These are phyloP conservation scores for Macrosiphum euphorbiae DNA, from an alignment of 2,888 invertebrate species.

Conservation along the genomic window DNA sequence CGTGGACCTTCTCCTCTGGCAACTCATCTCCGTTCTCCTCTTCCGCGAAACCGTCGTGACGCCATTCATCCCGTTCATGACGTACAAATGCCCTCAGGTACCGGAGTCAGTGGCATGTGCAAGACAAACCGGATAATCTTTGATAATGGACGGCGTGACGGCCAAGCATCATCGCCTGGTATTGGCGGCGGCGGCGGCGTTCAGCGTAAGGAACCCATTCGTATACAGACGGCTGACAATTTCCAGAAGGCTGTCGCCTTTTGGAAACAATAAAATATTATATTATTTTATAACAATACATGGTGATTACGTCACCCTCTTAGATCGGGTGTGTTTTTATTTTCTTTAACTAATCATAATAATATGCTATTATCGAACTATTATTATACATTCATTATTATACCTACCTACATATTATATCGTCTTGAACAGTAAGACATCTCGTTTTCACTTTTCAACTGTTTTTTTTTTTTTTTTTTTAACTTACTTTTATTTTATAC, in stretches of 20 bases:
- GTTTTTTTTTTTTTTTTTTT: neutral
- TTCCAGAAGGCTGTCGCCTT: conserved; percentile 72
- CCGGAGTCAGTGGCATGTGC: neutral
- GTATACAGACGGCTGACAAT: conserved; percentile 66
- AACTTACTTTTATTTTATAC: neutral
- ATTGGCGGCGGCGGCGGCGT: neutral
- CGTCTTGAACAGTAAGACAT: neutral
- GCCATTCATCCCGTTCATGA: neutral
- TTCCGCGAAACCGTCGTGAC: neutral
- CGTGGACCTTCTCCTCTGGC: neutral
- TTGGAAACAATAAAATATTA: conserved; percentile 69
- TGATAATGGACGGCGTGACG: neutral
- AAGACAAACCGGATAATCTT: conserved; percentile 50
- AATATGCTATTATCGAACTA: neutral
- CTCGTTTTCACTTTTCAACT: neutral
- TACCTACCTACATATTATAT: neutral
- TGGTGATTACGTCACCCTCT: neutral
- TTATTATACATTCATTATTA: neutral
- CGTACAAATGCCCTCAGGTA: conserved; percentile 34
- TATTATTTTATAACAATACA: neutral
- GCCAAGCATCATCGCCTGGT: neutral
- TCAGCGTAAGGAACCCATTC: conserved; percentile 40
- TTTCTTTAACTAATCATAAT: neutral
- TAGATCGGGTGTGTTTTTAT: neutral
- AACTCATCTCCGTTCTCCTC: neutral